Evolutionary conservation across 2,113 vertebrate genomes (phyloP).

Genomic region (Speoplatyrhinus poulsoni): DNA sequence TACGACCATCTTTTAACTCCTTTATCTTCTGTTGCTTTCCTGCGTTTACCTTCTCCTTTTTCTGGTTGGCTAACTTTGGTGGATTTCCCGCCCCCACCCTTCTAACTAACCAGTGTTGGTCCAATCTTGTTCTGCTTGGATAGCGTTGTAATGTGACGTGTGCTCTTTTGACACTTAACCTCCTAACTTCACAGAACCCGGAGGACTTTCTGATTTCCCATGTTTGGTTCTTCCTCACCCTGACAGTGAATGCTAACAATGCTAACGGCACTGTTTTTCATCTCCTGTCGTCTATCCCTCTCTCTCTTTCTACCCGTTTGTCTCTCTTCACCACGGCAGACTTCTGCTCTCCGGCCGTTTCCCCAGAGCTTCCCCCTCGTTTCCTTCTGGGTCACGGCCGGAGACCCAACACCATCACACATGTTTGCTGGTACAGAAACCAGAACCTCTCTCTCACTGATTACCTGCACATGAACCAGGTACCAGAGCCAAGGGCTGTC

Average conservation of each 20-base stretch:
- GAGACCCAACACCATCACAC: constrained; percentile 92
- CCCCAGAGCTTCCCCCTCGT: constrained; percentile 88
- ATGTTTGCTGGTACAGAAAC: constrained; percentile 94
- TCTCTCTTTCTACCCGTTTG: constrained; percentile 47
- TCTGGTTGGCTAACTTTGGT: no score
- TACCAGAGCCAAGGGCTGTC: constrained; percentile 61
- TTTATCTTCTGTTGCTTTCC: neutral
- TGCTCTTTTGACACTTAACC: neutral
- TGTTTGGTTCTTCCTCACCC: neutral
- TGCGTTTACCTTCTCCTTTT: neutral
- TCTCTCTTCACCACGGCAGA: constrained; percentile 71
- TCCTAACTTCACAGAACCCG: neutral
- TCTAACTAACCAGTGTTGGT: no score
- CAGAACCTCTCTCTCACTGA: constrained; percentile 91
- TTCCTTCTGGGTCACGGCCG: constrained; percentile 89
- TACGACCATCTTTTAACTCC: neutral
- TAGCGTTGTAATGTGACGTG: no score
- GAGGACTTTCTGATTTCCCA: neutral
- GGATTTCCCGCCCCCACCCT: no score
- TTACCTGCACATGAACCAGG: constrained; percentile 93
- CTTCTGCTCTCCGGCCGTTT: constrained; percentile 82
- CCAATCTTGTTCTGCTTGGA: no score
- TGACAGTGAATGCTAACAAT: constrained; percentile 39
- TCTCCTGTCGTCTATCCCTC: constrained; percentile 19
- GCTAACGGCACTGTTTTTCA: constrained; percentile 43